Evolutionary conservation across 2,113 vertebrate species (phyloP).

Genomic region (Leiothrix lutea): DNA sequence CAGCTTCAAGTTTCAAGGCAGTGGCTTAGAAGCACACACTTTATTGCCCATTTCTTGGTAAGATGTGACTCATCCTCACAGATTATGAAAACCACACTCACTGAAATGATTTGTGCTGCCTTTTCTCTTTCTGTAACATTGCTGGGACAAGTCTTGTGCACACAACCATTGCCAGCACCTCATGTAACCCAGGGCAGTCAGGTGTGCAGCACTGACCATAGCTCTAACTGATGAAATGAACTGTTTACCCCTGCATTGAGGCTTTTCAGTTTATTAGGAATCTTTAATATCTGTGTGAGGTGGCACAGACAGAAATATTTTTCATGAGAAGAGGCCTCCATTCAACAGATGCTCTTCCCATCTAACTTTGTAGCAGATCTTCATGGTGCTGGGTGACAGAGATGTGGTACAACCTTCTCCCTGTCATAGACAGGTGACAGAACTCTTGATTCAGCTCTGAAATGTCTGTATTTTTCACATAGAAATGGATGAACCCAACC

Average conservation of each 20-base stretch:
- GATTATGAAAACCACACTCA: background rate
- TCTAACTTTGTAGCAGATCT: background rate
- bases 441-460: background rate
- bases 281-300: background rate
- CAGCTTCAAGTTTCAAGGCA: background rate
- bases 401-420: background rate
- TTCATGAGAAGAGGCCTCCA: background rate
- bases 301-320: background rate
- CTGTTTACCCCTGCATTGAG: background rate
- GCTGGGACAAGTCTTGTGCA: background rate
- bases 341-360: background rate
- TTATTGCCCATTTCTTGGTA: background rate
- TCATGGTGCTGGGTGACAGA: background rate
- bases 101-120: background rate
- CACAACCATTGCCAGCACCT: background rate
- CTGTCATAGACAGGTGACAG: background rate
- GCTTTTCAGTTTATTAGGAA: background rate
- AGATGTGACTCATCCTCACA: background rate
- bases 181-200: background rate
- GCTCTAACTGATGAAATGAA: background rate
- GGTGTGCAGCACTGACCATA: background rate
- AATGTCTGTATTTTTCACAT: background rate
- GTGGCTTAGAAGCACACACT: background rate
- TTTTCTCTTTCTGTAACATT: background rate
- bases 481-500: background rate